Percentiles rank a stretch among this genome's conserved stretches.
phyloP scores from a whole-genome alignment of 2,113 vertebrate genomes.

The Tretioscincus oriximinensis region DNA sequence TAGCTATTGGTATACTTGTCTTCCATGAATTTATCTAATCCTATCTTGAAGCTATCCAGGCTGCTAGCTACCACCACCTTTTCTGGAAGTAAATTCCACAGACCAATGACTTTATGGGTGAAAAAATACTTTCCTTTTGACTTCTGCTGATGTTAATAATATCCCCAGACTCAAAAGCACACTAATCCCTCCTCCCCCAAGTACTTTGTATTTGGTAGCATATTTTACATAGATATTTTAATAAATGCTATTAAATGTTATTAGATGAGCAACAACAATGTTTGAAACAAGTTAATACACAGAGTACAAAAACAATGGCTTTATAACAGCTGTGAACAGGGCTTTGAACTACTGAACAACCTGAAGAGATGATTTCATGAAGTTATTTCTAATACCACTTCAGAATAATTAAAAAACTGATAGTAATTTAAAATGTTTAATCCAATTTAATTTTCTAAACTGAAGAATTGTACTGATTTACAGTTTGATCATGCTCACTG shows the following conservation, averaged over 20 bases:
- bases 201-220: neutral
- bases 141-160: neutral
- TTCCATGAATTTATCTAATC: too few species aligned
- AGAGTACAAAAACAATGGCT: constrained; percentile 23
- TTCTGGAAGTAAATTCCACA: too few species aligned
- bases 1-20: too few species aligned
- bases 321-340: neutral
- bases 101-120: too few species aligned
- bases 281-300: constrained; percentile 17
- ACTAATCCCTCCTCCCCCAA: too few species aligned
- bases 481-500: neutral
- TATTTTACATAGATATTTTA: constrained; percentile 3
- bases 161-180: neutral
- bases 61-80: too few species aligned
- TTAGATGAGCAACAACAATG: constrained; percentile 11
- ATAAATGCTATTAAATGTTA: constrained; percentile 39
- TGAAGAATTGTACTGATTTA: constrained; percentile 6
- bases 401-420: neutral
- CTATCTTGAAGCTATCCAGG: too few species aligned
- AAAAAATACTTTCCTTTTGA: too few species aligned
- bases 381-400: neutral
- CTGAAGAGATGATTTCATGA: constrained; percentile 16
- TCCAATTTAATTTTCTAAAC: constrained; percentile 15
- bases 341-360: constrained; percentile 17
- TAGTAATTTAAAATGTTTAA: constrained; percentile 12